These are phyloP conservation scores for Strix uralensis DNA, from an alignment of 2,113 vertebrate species.

Conservation along the genomic window DNA sequence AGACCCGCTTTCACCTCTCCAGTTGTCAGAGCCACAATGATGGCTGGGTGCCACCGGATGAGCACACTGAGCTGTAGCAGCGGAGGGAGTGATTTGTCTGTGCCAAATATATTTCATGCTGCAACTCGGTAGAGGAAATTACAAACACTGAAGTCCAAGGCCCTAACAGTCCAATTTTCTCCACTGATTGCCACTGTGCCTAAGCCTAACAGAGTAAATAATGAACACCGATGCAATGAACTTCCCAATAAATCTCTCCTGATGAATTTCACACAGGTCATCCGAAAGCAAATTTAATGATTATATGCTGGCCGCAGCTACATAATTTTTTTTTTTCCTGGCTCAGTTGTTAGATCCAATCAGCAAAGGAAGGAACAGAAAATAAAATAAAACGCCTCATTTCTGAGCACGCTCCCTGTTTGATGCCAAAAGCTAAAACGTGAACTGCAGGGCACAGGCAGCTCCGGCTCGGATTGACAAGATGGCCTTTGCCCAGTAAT, in stretches of 20 bases:
- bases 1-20: not conserved
- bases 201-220: constrained; percentile 37
- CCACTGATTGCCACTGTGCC: constrained; percentile 18
- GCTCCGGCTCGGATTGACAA: not conserved
- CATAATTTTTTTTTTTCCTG: not conserved
- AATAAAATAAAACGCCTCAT: not conserved
- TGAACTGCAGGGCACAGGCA: not conserved
- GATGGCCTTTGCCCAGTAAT: not conserved
- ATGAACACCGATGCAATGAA: not conserved
- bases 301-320: not conserved
- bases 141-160: not conserved
- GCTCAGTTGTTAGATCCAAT: not conserved
- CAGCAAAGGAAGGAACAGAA: not conserved
- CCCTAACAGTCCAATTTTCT: constrained; percentile 16
- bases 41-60: not conserved
- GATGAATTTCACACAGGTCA: constrained; percentile 18
- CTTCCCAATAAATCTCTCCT: not conserved
- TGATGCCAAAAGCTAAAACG: not conserved
- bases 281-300: constrained; percentile 44
- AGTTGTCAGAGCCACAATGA: fast-evolving
- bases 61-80: not conserved
- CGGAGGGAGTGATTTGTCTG: not conserved
- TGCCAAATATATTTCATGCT: constrained; percentile 17
- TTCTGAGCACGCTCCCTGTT: not conserved
- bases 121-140: not conserved